These are phyloP conservation scores for Coelopa frigida DNA, from an alignment of 1,140 invertebrate genomes.

Conservation along the genomic window DNA sequence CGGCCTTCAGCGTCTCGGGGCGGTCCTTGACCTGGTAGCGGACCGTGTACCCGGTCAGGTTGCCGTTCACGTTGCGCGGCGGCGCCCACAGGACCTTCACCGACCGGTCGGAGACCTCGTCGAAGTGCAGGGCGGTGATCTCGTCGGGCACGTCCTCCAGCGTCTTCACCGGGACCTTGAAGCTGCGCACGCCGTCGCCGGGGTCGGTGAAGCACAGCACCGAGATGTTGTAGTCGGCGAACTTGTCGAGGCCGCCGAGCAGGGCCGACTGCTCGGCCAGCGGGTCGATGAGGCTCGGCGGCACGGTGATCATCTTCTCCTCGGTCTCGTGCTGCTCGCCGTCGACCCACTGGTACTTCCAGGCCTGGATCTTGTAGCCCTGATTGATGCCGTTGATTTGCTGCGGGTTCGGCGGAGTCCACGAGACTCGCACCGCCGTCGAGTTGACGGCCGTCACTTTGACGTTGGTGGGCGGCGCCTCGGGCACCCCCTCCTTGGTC, in stretches of 20 bases:
- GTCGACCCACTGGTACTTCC: constrained; percentile 56
- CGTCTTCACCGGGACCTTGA: constrained; percentile 68
- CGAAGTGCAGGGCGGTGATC: constrained; percentile 80
- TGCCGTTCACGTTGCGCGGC: constrained; percentile 82
- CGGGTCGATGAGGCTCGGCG: constrained; percentile 79
- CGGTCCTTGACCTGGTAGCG: constrained; percentile 73
- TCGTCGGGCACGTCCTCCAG: constrained; percentile 89
- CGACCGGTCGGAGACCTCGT: constrained; percentile 86
- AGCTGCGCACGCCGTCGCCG: constrained; percentile 83
- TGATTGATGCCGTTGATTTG: constrained; percentile 99
- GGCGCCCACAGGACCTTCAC: constrained; percentile 84
- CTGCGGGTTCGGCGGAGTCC: constrained; percentile 90
- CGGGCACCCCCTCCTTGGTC: constrained; percentile 91
- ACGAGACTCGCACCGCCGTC: constrained; percentile 72
- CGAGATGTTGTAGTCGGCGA: constrained; percentile 81
- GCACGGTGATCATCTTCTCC: constrained; percentile 68
- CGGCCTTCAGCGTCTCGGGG: constrained; percentile 57
- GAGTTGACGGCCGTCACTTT: constrained; percentile 77
- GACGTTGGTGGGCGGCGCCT: constrained; percentile 80
- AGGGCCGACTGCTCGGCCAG: constrained; percentile 71
- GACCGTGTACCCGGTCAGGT: constrained; percentile 68
- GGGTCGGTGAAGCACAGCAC: constrained; percentile 94
- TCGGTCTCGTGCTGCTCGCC: constrained; percentile 52
- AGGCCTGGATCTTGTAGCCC: constrained; percentile 94
- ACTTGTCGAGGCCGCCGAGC: constrained; percentile 76